Evolutionary conservation across 2,888 invertebrate species (phyloP), one percentile per base, ranked within the genome.

Genomic region (Chironomus tentans): DNA sequence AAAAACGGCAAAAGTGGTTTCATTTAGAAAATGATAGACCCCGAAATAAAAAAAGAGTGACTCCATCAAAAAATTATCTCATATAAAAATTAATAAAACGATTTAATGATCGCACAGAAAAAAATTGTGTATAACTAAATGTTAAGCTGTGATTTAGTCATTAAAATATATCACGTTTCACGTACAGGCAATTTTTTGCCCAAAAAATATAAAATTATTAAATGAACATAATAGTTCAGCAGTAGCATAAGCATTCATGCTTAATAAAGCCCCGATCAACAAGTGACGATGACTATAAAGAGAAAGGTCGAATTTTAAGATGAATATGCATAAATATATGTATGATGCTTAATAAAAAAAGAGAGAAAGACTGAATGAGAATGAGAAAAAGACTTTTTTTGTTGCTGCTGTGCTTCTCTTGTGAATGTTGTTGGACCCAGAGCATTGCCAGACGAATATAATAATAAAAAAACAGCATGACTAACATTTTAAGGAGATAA

Each of bases 381-480:
- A 50, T 50, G 50, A 50, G 15, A 50, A 56, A 56, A 56, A 56
- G 7, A 18, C 18, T 56, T 56, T 18, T 56, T 56, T 56, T 56
- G 4, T 15, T 56, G 56, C 56, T 18, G 15, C 56, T 18, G 7
- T 38, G 38, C 38, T 38, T 38, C 38, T 38, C 38, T 38, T 38
- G 38, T 38, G 10, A 38, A 38, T 38, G 38, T 38, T 38, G 38
- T 38, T 38, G 38, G 38, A 38, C 38, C 38, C 38, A 38, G 72
- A 72, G 61, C 70, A 38, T 10, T 38, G 38, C 38, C 56, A 56
- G 56, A 56, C 56, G 18, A 56, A 56, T 56, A 56, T 56, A 56
- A 56, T 56, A 56, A 72, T 38, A 72, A 72, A 47, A 48, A 74
- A 74, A 48, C 74, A 74, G 74, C 74, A 74, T 68, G 74, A 74